Evolutionary conservation across 2,113 vertebrate genomes (phyloP).

Genomic region (Morone chrysops): DNA sequence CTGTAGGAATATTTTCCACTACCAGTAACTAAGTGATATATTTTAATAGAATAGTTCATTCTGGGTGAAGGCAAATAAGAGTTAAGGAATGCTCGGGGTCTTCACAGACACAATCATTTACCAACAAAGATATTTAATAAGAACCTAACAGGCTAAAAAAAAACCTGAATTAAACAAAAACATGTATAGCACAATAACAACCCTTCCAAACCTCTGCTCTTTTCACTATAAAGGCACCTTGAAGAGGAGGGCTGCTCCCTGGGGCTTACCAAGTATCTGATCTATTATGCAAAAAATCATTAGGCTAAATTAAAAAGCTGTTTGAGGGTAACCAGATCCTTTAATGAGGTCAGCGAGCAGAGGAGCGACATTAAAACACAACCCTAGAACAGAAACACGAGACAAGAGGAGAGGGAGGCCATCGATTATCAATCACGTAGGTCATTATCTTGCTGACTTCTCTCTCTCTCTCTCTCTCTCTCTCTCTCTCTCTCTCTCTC

Average conservation of each 20-base stretch:
- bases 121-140: constrained; percentile 39
- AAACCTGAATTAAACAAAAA: constrained; percentile 58
- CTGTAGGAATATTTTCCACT: neutral
- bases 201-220: constrained; percentile 65
- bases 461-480: constrained; percentile 27
- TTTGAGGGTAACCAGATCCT: constrained; percentile 87
- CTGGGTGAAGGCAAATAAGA: constrained; percentile 10
- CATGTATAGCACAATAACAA: constrained; percentile 73
- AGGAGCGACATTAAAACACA: constrained; percentile 86
- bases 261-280: constrained; percentile 85
- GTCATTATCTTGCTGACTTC: constrained; percentile 79
- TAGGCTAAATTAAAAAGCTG: constrained; percentile 89
- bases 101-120: constrained; percentile 34
- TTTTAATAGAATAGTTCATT: neutral
- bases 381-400: constrained; percentile 83
- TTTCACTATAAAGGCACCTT: constrained; percentile 87
- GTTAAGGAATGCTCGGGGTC: neutral
- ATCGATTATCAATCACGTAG: constrained; percentile 88
- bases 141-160: constrained; percentile 36
- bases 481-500: constrained; percentile 46
- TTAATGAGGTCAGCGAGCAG: constrained; percentile 87
- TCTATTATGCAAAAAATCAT: constrained; percentile 89
- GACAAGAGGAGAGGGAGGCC: constrained; percentile 78
- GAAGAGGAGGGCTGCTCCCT: constrained; percentile 81
- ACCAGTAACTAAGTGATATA: neutral